Percentiles rank a stretch among this genome's conserved stretches.
These are phyloP conservation scores for Rhamphomyia laevipes DNA, from an alignment of 2,888 invertebrate genomes.

Conservation along the genomic window DNA sequence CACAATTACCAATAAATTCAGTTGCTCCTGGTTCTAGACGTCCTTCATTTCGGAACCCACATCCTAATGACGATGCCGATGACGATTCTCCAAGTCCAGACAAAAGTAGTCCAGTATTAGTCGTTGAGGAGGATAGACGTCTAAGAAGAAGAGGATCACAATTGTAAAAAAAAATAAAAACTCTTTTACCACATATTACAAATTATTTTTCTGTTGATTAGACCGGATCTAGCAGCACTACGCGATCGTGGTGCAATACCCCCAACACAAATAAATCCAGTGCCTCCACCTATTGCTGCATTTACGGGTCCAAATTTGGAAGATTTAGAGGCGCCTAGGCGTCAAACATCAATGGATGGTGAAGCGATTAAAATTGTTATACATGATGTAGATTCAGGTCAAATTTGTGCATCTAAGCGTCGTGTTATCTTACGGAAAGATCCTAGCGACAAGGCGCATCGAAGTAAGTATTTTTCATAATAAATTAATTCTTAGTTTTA, in stretches of 20 bases:
- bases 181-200: neutral
- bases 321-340: slow-evolving; percentile 49
- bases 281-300: slow-evolving; percentile 34
- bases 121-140: slow-evolving; percentile 59
- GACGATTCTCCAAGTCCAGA: slow-evolving; percentile 43
- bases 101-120: slow-evolving; percentile 44
- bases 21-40: slow-evolving; percentile 40
- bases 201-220: slow-evolving; percentile 26
- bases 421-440: slow-evolving; percentile 65
- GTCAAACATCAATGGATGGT: slow-evolving; percentile 80
- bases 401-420: slow-evolving; percentile 52
- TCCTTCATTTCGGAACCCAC: slow-evolving; percentile 49
- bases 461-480: slow-evolving; percentile 78
- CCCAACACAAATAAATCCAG: slow-evolving; percentile 32
- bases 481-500: no score
- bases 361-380: slow-evolving; percentile 89
- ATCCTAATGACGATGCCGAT: slow-evolving; percentile 41
- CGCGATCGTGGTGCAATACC: slow-evolving; percentile 44
- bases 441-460: slow-evolving; percentile 71
- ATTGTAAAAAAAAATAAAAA: slow-evolving; percentile 49
- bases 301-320: slow-evolving; percentile 44
- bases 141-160: slow-evolving; percentile 70
- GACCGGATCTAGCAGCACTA: slow-evolving; percentile 61
- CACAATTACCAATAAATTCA: slow-evolving; percentile 24
- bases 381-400: slow-evolving; percentile 76